Conservation (phyloP, 2,113 vertebrate genomes). For the Centropus bengalensis region DNA sequence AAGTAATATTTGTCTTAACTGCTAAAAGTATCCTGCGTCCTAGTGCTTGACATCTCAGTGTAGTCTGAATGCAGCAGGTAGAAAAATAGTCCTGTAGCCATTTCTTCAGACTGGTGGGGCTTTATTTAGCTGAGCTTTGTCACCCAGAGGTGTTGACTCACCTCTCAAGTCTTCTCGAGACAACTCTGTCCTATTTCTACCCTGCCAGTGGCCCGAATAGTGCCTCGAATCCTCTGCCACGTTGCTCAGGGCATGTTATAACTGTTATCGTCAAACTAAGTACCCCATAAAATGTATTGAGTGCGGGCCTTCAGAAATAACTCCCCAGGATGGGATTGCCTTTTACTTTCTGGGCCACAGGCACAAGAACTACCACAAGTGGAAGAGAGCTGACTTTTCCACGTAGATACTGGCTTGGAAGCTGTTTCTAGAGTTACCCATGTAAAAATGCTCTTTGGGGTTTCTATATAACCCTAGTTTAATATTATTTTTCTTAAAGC, state of each 20-base stretch:
- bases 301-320: conserved; percentile 31
- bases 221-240: not conserved
- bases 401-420: conserved; percentile 58
- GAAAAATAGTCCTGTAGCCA: not conserved
- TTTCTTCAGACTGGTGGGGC: not conserved
- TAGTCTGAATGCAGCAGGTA: not conserved
- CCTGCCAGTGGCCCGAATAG: not conserved
- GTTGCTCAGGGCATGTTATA: not conserved
- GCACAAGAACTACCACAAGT: conserved; percentile 8
- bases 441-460: not conserved
- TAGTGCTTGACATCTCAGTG: not conserved
- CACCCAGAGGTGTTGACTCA: not conserved
- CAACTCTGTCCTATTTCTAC: not conserved
- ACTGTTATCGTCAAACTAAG: not conserved
- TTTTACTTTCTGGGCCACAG: conserved; percentile 56
- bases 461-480: conserved; percentile 16
- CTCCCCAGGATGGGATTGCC: conserved; percentile 50
- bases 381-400: not conserved
- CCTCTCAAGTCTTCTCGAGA: not conserved
- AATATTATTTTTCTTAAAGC: not conserved
- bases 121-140: not conserved
- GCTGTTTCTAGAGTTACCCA: conserved; percentile 53
- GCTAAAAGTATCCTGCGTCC: not conserved
- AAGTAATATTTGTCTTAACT: not conserved
- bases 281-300: not conserved